A percentile compares a stretch with the other conserved stretches of the same genome.
These are phyloP conservation scores for Pogoniulus pusillus DNA, from an alignment of 2,797 vertebrate species.

Conservation along the genomic window DNA sequence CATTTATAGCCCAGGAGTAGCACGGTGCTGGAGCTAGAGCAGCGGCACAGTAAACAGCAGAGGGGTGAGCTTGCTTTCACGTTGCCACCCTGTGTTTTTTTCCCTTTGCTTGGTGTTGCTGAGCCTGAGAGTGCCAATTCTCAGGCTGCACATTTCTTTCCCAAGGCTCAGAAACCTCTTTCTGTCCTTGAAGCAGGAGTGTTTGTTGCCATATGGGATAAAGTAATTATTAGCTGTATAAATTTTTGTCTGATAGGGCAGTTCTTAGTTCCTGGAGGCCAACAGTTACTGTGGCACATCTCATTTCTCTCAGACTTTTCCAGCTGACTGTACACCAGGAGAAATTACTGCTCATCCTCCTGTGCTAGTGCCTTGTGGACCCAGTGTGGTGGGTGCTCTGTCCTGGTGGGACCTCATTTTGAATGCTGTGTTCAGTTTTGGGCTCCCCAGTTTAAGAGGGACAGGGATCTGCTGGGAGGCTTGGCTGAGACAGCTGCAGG, in stretches of 20 bases:
- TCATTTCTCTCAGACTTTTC: slow-evolving; percentile 11
- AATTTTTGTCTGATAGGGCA: slow-evolving; percentile 63
- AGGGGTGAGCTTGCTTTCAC: neutral
- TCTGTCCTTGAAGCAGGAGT: neutral
- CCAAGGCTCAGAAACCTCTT: slow-evolving; percentile 23
- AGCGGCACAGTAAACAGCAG: slow-evolving; percentile 22
- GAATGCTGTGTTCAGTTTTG: too few relatives aligned
- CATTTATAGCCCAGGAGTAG: slow-evolving; percentile 7
- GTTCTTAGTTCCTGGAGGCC: slow-evolving; percentile 43
- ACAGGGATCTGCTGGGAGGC: too few relatives aligned
- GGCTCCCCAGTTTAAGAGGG: too few relatives aligned
- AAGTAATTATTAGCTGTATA: slow-evolving; percentile 65
- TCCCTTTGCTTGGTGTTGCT: slow-evolving; percentile 5
- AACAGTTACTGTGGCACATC: slow-evolving; percentile 14
- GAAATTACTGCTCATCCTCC: slow-evolving; percentile 15
- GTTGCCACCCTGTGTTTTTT: neutral
- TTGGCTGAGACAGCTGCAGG: too few relatives aligned
- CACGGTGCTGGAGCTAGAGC: slow-evolving; percentile 4
- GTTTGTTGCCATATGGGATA: slow-evolving; percentile 35
- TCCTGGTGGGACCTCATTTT: too few relatives aligned
- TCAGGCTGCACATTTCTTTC: slow-evolving; percentile 13
- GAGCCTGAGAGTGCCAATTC: slow-evolving; percentile 1
- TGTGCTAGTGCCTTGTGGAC: neutral
- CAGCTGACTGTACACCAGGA: neutral
- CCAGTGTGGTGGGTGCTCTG: neutral